Evolutionary conservation across 2,888 invertebrate species (phyloP), one percentile per base, ranked within the genome.

Genomic region (Meta bourneti): DNA sequence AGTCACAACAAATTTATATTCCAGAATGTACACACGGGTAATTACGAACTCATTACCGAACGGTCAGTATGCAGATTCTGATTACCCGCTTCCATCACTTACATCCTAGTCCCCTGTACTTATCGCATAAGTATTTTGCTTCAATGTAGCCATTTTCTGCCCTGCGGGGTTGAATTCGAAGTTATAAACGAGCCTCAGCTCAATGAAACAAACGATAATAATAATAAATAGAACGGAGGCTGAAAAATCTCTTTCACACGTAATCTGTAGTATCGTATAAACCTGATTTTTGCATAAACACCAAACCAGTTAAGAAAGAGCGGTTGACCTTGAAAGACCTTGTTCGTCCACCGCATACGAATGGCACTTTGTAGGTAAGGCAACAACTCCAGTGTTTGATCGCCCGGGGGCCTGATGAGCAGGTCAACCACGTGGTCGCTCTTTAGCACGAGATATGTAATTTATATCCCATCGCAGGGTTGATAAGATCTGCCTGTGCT

Each of bases 251-350:
- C 82, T 89, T 89, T 89, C 82, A 75, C 89, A 82, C 89, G 69
- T 82, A 82, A 89, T 87, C 87, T 87, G 87, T 75, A 84, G 85
- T 89, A 84, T 71, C 78, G n/a, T 77, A 75, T 70, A 78, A 89
- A 89, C 89, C 78, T 54, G 89, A 78, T 89, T 72, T 88, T 89
- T 78, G 83, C 83, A 84, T 83, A 78, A 83, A 83, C 52, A 78
- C 72, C 71, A 71, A 89, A 83, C 83, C 83, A 83, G 89, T 84
- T 84, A 72, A 52, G 69, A 69, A 34, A 19, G 61, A 78, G 87
- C 9, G 20, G 79, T 75, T 89, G 89, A 89, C 89, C 89, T 89
- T 89, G 89, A 83, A 84, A 78, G 89, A 52, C 89, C 89, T 89
- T 89, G 89, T 77, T 83, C 89, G 52, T 81, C 81, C 77, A 51